A percentile compares a stretch with the other conserved stretches of the same genome.
Evolutionary conservation across 2,797 vertebrate genomes (phyloP).

Genomic region (Numenius phaeopus): DNA sequence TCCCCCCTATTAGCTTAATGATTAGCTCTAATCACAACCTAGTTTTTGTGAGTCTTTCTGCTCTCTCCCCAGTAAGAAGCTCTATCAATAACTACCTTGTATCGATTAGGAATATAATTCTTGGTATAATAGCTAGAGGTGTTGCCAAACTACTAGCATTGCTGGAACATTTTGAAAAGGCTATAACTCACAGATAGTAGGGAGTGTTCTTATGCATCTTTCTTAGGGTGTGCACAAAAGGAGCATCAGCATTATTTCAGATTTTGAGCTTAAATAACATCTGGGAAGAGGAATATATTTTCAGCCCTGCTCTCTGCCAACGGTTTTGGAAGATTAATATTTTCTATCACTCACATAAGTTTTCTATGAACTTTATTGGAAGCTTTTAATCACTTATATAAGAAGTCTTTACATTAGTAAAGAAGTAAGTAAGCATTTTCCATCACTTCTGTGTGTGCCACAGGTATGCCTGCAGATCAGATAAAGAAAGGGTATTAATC

Average conservation of each 20-base stretch:
- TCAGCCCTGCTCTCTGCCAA: background rate
- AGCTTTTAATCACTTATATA: background rate
- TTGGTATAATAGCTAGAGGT: background rate
- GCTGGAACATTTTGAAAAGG: background rate
- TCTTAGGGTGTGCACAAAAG: background rate
- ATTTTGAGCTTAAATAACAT: background rate
- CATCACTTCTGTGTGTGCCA: fast-evolving
- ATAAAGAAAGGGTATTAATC: background rate
- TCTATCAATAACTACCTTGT: background rate
- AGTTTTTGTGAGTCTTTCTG: background rate
- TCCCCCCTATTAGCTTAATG: background rate
- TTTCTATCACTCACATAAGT: background rate
- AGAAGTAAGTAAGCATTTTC: background rate
- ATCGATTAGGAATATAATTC: background rate
- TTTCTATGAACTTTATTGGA: background rate
- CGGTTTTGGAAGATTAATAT: background rate
- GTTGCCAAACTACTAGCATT: background rate
- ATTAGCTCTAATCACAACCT: background rate
- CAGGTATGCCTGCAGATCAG: background rate
- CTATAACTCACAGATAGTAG: background rate
- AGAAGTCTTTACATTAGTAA: background rate
- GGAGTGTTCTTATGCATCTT: background rate
- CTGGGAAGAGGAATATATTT: background rate
- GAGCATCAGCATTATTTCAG: background rate
- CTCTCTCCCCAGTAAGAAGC: background rate